These are phyloP conservation scores for Dilophus febrilis DNA, from an alignment of 2,888 invertebrate species.

Conservation along the genomic window DNA sequence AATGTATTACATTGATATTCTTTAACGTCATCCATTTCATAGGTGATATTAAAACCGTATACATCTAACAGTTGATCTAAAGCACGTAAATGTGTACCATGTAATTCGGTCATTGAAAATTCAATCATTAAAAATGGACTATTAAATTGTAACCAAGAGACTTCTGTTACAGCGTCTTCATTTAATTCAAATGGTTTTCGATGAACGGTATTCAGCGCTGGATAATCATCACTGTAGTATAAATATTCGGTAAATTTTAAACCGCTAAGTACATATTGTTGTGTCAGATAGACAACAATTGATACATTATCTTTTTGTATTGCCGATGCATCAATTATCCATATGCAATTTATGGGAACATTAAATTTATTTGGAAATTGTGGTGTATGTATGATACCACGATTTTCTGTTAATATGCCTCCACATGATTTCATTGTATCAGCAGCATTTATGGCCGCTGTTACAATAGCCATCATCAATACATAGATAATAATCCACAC, in stretches of 20 bases:
- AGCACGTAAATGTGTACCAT: constrained; percentile 70
- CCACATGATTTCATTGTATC: constrained; percentile 35
- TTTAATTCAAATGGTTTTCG: constrained; percentile 49
- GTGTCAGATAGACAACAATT: constrained; percentile 74
- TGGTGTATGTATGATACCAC: constrained; percentile 64
- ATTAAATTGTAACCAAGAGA: constrained; percentile 40
- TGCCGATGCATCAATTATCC: constrained; percentile 71
- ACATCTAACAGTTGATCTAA: constrained; percentile 65
- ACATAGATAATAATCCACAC: constrained; percentile 12
- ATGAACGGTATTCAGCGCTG: constrained; percentile 36
- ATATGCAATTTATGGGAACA: constrained; percentile 69
- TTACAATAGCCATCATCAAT: constrained; percentile 15
- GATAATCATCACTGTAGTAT: constrained; percentile 52
- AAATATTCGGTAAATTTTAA: constrained; percentile 59
- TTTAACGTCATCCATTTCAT: constrained; percentile 50
- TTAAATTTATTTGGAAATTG: constrained; percentile 67
- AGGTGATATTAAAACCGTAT: constrained; percentile 85
- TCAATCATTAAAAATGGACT: constrained; percentile 66
- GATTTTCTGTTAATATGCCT: constrained; percentile 42
- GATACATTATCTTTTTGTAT: constrained; percentile 39
- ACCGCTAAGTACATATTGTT: constrained; percentile 68
- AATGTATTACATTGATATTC: constrained; percentile 54
- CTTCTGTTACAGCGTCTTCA: constrained; percentile 54
- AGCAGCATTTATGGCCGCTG: constrained; percentile 14
- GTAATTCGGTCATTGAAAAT: constrained; percentile 50